Percentiles rank a stretch among this genome's conserved stretches.
Conservation (phyloP, 2,113 vertebrate species). For the Perccottus glenii region DNA sequence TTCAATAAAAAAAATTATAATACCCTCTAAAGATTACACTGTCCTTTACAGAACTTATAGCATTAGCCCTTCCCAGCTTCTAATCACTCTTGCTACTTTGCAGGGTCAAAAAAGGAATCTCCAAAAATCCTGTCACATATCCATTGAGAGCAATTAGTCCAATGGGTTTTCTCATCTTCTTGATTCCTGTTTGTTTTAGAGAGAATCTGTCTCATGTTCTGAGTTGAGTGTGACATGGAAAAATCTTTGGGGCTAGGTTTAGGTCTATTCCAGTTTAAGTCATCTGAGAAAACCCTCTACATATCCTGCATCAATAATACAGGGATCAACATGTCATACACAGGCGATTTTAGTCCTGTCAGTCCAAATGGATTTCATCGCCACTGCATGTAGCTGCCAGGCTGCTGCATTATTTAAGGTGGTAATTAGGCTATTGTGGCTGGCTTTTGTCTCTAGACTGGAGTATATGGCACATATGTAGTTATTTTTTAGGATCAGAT, state of each 20-base stretch:
- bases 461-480: neutral
- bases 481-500: constrained; percentile 12
- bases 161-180: neutral
- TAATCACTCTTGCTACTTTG: neutral
- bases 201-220: neutral
- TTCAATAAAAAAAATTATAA: too few species aligned
- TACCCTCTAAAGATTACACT: too few species aligned
- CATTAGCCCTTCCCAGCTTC: too few species aligned
- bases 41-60: too few species aligned
- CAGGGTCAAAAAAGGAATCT: neutral
- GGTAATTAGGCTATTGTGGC: constrained; percentile 50
- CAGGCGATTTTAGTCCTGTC: constrained; percentile 30
- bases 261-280: constrained; percentile 30
- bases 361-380: constrained; percentile 52
- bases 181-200: neutral
- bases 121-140: neutral
- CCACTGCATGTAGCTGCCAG: constrained; percentile 27
- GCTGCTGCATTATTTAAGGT: constrained; percentile 42
- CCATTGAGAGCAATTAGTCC: neutral
- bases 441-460: constrained; percentile 6
- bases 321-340: constrained; percentile 50
- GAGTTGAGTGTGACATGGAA: neutral
- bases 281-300: constrained; percentile 22
- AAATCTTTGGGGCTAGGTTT: constrained; percentile 24
- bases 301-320: constrained; percentile 55